Base-by-base conservation (phyloP, 2,797 vertebrate species). In the Sus cebifrons region DNA sequence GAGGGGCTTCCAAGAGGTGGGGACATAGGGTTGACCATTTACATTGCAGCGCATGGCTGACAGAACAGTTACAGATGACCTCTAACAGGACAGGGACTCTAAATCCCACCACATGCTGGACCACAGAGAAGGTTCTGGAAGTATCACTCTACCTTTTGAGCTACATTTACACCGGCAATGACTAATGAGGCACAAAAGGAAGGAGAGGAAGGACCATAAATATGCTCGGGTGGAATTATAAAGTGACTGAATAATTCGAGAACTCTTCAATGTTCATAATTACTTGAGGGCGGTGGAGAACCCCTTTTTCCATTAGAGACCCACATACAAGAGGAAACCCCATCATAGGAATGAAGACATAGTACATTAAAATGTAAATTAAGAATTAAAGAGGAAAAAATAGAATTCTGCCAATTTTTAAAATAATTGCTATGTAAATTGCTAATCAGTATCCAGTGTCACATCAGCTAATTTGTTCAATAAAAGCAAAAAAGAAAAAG, bases 281-380 rank as follows among this genome's bases (percentile, higher is more conserved):
- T 82, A 89, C 75, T 97, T 98, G 92, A 75, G 79, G 84, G 13
- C 12, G 49, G 86, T 49, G 95, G 70, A 97, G 77, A 95, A 78
- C 2, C 21, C 58, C 78, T 85, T 88, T 44, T 98, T 97, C 96
- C 94, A 98, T 98, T 97, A 98, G 82, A 97, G 91, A 97, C 67
- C 96, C 95, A 98, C 74, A 96, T 95, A 98, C 95, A 98, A 97
- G 96, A 98, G 95, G 95, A 97, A 98, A 97, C 91, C 93, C 91
- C 96, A 84, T 96, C 97, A 96, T 96, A 97, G 68, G 97, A 98
- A 98, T 97, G 96, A 98, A 97, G 98, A 98, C 97, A 98, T 97
- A 98, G 97, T 90, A 98, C 96, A 97, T 98, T 98, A 97, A 98
- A 98, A 98, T 98, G 98, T 97, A 98, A 98, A 98, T 98, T 98